Evolutionary conservation across 37 sponge, comb jelly and placozoan species (phyloP), one percentile per base, ranked within the genome.

Genomic region (Oopsacas minuta): DNA sequence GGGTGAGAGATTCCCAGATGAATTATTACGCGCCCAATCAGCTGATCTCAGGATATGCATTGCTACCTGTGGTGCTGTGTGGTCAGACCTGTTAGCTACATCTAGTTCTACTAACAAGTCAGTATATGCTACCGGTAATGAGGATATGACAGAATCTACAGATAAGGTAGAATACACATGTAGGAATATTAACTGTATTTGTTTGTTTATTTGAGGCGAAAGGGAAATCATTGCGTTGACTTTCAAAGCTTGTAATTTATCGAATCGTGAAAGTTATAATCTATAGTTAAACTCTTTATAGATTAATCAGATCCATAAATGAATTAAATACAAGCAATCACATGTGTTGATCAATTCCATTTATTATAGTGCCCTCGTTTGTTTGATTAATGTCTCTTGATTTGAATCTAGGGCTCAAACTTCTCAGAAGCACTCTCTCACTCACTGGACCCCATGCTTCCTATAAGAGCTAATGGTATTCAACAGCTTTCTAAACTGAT

Each of bases 31-130:
- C 28, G 35, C 23, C 0, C 82, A 86, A 38, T 87, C 91, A 22
- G 61, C 69, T 81, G 91, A 93, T 20, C 86, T 93, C 52, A 82
- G 86, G 36, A 85, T 93, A 5, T 93, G 94, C 42, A 88, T 93
- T 0, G 90, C 87, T 39, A 93, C 91, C 0, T 84, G 91, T 25
- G 94, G 94, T 37, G 89, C 94, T 37, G 91, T 91, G 61, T 92
- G 90, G 90, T 49, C 86, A 0, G 36, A 32, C 51, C 83, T 28
- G 37, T 23, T 36, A 42, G 49, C 49, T 17, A 8, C 49, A 8
- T 42, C 49, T 15, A n/a, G n/a, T n/a, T n/a, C n/a, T n/a, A n/a
- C n/a, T n/a, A n/a, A n/a, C n/a, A n/a, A n/a, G n/a, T n/a, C n/a
- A n/a, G n/a, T n/a, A n/a, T n/a, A n/a, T n/a, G n/a, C n/a, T n/a